Evolutionary conservation across 2,113 vertebrate species (phyloP), one percentile per base, ranked within the genome.

Genomic region (Cyprinodon brontotheroides): DNA sequence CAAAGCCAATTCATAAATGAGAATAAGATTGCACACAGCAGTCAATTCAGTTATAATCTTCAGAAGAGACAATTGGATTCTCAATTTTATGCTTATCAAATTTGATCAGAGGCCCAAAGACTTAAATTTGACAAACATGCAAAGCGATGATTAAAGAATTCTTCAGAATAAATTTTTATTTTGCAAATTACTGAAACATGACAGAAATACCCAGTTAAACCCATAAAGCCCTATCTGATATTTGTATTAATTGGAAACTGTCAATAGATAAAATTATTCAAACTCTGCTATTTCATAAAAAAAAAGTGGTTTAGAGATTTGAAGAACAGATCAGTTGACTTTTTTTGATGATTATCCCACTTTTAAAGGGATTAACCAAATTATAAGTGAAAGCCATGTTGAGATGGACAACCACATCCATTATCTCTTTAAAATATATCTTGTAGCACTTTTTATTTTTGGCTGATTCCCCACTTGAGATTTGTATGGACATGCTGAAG

Each of bases 1-100:
- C 45, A 20, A n/a, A 68, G 61, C 38, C 60, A 63, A 73, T 61
- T 72, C 12, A 70, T 53, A 65, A 73, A 74, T 40, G 40, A 74
- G 36, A 60, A 10, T 20, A 2, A 57, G 53, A 69, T 63, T 50
- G 37, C 59, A 71, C 15, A 22, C 22, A 29, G 57, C 36, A 47
- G 20, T 48, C 69, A 75, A 86, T 75, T 85, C 38, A 75, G 72
- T 68, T 75, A 48, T 60, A 37, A 78, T 70, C 53, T 63, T 67
- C 66, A 63, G 60, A 66, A 74, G 22, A 59, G 72, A 76, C 75
- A 84, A 88, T 74, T 12, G 53, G 65, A 76, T 53, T 68, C 66
- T 74, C 65, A 75, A 72, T 87, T 86, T 81, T 69, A 79, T 8
- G 17, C 78, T 69, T 53, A 77, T 75, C 65, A 74, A 67, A 61